A percentile compares a stretch with the other conserved stretches of the same genome.
These are phyloP conservation scores for Psittacula derbiana DNA, from an alignment of 2,797 vertebrate species.

Conservation along the genomic window DNA sequence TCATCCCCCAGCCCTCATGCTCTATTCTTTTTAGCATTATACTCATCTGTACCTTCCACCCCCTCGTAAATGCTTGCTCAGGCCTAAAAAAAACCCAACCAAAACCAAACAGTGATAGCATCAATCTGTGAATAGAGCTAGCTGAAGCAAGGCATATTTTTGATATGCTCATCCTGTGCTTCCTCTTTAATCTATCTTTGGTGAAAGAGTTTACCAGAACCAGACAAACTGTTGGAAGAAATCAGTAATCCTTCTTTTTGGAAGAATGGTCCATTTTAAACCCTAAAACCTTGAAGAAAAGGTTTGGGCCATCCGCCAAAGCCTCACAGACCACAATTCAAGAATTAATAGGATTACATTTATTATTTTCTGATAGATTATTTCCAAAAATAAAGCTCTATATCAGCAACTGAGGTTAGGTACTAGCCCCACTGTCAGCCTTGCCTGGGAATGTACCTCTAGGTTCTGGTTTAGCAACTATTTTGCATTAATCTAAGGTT, in stretches of 20 bases:
- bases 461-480: not conserved
- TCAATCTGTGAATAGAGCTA: conserved; percentile 57
- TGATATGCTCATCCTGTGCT: conserved; percentile 47
- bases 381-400: not conserved
- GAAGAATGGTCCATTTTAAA: not conserved
- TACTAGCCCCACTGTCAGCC: not conserved
- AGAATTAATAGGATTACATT: not conserved
- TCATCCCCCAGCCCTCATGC: conserved; percentile 58
- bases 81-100: conserved; percentile 57
- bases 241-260: not conserved
- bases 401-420: not conserved
- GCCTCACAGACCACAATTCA: not conserved
- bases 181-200: conserved; percentile 62
- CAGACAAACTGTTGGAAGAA: conserved; percentile 3
- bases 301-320: not conserved
- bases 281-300: not conserved
- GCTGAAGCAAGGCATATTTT: conserved; percentile 58
- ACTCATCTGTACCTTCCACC: conserved; percentile 63
- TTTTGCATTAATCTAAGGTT: not conserved
- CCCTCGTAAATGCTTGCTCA: conserved; percentile 68
- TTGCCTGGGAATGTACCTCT: not conserved
- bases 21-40: conserved; percentile 64
- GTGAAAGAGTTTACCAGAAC: conserved; percentile 54
- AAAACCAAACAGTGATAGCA: conserved; percentile 67
- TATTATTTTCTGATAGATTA: not conserved